phyloP scores from a whole-genome alignment of 2,888 invertebrate genomes.

The Antitype chi region DNA sequence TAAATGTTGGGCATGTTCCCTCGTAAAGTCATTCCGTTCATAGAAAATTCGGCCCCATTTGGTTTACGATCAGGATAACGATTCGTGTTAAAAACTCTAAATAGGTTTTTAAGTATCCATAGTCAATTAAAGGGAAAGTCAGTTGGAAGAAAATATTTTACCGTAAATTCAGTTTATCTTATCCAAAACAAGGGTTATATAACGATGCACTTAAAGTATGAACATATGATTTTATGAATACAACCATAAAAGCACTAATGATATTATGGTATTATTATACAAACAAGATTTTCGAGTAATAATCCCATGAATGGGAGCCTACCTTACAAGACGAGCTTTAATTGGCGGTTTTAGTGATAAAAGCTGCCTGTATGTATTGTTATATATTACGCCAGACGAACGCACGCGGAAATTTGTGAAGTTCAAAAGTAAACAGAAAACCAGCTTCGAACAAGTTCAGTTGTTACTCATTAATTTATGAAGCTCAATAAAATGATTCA shows the following conservation, averaged over 20 bases:
- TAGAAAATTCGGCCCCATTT: conserved; percentile 72
- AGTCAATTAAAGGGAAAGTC: conserved; percentile 84
- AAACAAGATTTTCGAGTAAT: conserved; percentile 74
- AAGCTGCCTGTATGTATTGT: conserved; percentile 61
- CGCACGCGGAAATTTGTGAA: conserved; percentile 51
- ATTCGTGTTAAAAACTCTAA: conserved; percentile 75
- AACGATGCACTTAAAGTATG: conserved; percentile 76
- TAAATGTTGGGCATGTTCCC: conserved; percentile 56
- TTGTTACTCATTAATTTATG: conserved; percentile 59
- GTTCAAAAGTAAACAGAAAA: conserved; percentile 54
- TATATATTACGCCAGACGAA: conserved; percentile 49
- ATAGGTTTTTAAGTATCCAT: conserved; percentile 77
- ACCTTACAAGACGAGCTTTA: conserved; percentile 58
- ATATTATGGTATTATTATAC: conserved; percentile 76
- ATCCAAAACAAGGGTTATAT: conserved; percentile 75
- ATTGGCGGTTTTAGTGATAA: conserved; percentile 66
- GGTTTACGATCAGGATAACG: conserved; percentile 79
- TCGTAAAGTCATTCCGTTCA: conserved; percentile 64
- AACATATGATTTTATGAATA: conserved; percentile 76
- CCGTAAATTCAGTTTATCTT: conserved; percentile 79
- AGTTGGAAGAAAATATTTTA: conserved; percentile 71
- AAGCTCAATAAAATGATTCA: conserved; percentile 61
- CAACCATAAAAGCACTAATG: conserved; percentile 76
- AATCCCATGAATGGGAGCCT: conserved; percentile 64
- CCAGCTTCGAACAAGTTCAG: conserved; percentile 46